Percentiles rank a stretch among this genome's conserved stretches.
These are phyloP conservation scores for Ochropleura plecta DNA, from an alignment of 2,888 invertebrate species.

Conservation along the genomic window DNA sequence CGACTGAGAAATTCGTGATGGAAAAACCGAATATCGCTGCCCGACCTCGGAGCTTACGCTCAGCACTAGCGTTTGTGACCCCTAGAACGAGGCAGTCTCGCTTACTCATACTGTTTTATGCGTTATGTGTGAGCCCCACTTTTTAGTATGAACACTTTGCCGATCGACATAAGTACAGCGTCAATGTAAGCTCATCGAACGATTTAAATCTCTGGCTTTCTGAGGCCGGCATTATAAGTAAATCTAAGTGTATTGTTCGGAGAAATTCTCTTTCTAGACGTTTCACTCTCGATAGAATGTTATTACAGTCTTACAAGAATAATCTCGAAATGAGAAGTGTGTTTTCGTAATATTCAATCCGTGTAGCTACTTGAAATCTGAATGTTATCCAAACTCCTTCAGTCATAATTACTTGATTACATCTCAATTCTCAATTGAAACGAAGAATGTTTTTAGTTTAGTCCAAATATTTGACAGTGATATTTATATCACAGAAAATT, in stretches of 20 bases:
- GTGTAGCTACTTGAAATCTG: conserved; percentile 27
- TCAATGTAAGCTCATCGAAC: neutral
- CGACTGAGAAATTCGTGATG: neutral
- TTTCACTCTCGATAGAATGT: conserved; percentile 28
- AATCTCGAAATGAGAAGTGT: conserved; percentile 37
- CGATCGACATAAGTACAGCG: neutral
- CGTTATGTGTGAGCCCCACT: neutral
- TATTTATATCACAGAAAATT: conserved; percentile 2
- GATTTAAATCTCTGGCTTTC: conserved; percentile 44
- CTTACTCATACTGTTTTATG: neutral
- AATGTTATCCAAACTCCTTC: conserved; percentile 22
- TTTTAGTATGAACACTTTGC: neutral
- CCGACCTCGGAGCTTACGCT: neutral
- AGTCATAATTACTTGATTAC: conserved; percentile 29
- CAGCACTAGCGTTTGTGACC: neutral
- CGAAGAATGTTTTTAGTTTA: conserved; percentile 31
- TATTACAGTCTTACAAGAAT: conserved; percentile 14
- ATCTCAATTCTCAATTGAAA: conserved; percentile 37
- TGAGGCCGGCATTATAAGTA: conserved; percentile 52
- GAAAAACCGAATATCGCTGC: neutral
- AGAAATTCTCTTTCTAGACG: conserved; percentile 14
- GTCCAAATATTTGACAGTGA: neutral
- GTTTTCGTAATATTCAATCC: conserved; percentile 35
- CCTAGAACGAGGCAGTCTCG: neutral
- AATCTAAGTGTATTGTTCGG: conserved; percentile 52